Percentiles rank a stretch among this genome's conserved stretches.
phyloP scores from a whole-genome alignment of 2,797 vertebrate species.

The Clarias platycephalus region DNA sequence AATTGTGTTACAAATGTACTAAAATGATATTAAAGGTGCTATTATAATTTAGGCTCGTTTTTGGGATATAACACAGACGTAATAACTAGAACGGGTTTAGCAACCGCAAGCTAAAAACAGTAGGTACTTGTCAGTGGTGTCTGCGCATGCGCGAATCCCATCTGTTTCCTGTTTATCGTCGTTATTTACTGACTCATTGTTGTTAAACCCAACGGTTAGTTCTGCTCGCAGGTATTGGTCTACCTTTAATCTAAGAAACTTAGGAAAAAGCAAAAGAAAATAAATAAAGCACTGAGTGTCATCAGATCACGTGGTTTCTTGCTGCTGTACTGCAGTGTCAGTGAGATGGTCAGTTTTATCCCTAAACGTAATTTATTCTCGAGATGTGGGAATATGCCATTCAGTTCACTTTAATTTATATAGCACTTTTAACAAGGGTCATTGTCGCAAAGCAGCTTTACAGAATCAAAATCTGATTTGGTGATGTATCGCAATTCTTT shows the following conservation, averaged over 20 bases:
- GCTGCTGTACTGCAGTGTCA: not conserved
- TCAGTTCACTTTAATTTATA: too few relatives aligned
- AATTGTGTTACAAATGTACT: not conserved
- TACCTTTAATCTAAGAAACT: not conserved
- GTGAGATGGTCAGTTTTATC: not conserved
- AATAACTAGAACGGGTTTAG: constrained; percentile 21
- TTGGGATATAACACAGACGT: not conserved
- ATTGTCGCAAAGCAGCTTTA: too few relatives aligned
- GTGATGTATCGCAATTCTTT: too few relatives aligned
- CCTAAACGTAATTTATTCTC: not conserved
- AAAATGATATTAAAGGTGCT: not conserved
- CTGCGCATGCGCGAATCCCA: constrained; percentile 45
- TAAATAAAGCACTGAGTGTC: not conserved
- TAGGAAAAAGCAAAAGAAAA: not conserved
- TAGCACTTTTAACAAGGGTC: too few relatives aligned
- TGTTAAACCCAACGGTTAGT: not conserved
- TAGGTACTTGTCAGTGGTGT: constrained; percentile 5
- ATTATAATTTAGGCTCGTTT: not conserved
- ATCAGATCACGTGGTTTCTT: too few relatives aligned
- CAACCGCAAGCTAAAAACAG: constrained; percentile 25
- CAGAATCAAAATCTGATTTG: too few relatives aligned
- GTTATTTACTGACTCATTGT: constrained; percentile 36
- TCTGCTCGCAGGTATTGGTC: not conserved
- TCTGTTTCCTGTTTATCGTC: constrained; percentile 14
- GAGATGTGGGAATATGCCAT: too few relatives aligned